A percentile compares a stretch with the other conserved stretches of the same genome.
Conservation (phyloP, 2,113 vertebrate genomes). For the Forbesichthys agassizii region DNA sequence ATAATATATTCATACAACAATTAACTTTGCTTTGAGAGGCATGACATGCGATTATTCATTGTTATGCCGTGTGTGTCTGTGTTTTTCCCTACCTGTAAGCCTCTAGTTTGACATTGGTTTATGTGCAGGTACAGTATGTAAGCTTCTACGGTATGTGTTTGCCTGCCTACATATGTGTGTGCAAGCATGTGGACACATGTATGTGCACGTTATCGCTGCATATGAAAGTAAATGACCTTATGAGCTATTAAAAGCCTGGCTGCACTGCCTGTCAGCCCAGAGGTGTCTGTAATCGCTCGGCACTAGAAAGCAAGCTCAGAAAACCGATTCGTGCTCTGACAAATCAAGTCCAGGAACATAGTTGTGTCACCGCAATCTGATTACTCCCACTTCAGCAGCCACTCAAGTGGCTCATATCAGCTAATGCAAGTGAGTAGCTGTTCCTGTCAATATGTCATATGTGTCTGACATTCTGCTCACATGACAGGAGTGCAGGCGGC, state of each 20-base stretch:
- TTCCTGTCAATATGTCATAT: slow-evolving; percentile 59
- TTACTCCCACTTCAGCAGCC: slow-evolving; percentile 44
- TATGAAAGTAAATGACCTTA: slow-evolving; percentile 42
- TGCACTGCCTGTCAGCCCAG: slow-evolving; percentile 40
- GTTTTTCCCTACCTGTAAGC: not conserved
- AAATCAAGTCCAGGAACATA: slow-evolving; percentile 54
- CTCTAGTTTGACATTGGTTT: not conserved
- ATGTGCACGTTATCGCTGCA: slow-evolving; percentile 40
- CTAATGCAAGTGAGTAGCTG: slow-evolving; percentile 66
- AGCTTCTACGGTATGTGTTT: not conserved
- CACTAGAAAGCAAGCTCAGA: slow-evolving; percentile 24
- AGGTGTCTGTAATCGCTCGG: slow-evolving; percentile 43
- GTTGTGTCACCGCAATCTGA: slow-evolving; percentile 58
- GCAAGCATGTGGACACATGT: not conserved
- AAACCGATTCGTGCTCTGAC: slow-evolving; percentile 42
- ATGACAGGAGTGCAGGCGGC: slow-evolving; percentile 43
- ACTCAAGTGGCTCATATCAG: slow-evolving; percentile 59
- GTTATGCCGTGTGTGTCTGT: not conserved
- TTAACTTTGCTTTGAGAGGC: no score
- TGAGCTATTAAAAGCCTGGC: slow-evolving; percentile 50
- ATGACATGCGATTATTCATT: no score
- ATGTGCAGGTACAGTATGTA: not conserved
- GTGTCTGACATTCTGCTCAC: slow-evolving; percentile 45
- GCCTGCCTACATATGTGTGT: not conserved
- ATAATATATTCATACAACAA: no score